phyloP scores from a whole-genome alignment of 1,140 invertebrate genomes.

The Coptotermes formosanus region DNA sequence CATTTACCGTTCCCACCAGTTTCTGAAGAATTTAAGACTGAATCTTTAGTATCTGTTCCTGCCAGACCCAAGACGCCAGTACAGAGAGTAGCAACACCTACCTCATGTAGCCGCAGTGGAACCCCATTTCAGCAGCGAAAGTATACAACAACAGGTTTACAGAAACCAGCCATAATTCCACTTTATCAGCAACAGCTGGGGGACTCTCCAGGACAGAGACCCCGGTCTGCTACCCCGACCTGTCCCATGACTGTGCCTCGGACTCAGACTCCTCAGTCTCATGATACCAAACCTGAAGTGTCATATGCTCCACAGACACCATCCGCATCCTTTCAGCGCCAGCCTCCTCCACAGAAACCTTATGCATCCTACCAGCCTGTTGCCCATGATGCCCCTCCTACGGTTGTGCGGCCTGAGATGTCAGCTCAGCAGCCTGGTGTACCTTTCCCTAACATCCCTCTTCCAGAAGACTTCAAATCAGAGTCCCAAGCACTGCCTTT shows the following conservation, averaged over 20 bases:
- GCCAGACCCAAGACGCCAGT: not conserved
- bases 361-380: constrained; percentile 36
- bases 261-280: constrained; percentile 11
- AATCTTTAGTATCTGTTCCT: not conserved
- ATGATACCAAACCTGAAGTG: not conserved
- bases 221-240: constrained; percentile 37
- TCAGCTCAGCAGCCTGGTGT: not conserved
- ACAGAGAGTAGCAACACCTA: not conserved
- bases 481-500: not conserved
- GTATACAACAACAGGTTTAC: constrained; percentile 37
- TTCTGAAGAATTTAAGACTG: not conserved
- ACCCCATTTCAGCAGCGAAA: constrained; percentile 34
- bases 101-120: not conserved
- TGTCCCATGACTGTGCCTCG: constrained; percentile 26
- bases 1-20: not conserved
- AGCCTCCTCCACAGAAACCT: constrained; percentile 36
- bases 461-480: not conserved
- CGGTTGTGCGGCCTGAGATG: not conserved
- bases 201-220: constrained; percentile 52
- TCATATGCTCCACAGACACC: not conserved
- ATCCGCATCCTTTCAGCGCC: not conserved
- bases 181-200: constrained; percentile 61
- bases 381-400: constrained; percentile 33
- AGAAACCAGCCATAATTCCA: constrained; percentile 50
- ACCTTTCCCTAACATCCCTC: not conserved